phyloP scores from a whole-genome alignment of 35 echinoderm and acorn worm genomes.

The Stichopus chloronotus region DNA sequence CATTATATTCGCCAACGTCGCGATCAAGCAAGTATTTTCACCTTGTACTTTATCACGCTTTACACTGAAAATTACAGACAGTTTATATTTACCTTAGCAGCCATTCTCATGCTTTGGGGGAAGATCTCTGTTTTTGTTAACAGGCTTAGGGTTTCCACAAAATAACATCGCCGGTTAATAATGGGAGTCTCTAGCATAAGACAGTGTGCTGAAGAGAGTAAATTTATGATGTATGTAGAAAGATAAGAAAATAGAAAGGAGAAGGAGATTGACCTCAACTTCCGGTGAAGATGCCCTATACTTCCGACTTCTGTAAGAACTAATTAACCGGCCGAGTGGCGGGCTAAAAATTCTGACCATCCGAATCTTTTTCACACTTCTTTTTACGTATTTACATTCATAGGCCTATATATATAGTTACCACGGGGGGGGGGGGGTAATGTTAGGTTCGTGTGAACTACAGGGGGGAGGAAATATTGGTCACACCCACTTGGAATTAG shows the following conservation, averaged over 20 bases:
- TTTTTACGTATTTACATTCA: no score
- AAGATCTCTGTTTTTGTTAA: conserved; percentile 33
- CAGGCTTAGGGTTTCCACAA: conserved; percentile 32
- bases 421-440: no score
- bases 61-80: neutral
- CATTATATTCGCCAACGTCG: neutral
- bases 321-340: neutral
- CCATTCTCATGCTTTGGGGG: conserved; percentile 21
- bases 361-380: neutral
- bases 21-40: conserved; percentile 15
- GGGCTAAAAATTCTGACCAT: neutral
- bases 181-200: no score
- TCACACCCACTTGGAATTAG: no score
- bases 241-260: neutral
- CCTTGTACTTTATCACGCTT: neutral
- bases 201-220: no score
- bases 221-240: no score
- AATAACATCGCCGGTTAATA: conserved; percentile 11
- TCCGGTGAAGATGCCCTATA: neutral
- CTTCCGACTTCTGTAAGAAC: conserved; percentile 9
- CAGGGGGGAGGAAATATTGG: no score
- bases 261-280: conserved; percentile 15
- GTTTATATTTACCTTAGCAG: conserved; percentile 5
- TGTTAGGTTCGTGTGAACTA: no score
- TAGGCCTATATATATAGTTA: no score